Evolutionary conservation across 2,113 vertebrate genomes (phyloP).

Genomic region (Cathartes aura): DNA sequence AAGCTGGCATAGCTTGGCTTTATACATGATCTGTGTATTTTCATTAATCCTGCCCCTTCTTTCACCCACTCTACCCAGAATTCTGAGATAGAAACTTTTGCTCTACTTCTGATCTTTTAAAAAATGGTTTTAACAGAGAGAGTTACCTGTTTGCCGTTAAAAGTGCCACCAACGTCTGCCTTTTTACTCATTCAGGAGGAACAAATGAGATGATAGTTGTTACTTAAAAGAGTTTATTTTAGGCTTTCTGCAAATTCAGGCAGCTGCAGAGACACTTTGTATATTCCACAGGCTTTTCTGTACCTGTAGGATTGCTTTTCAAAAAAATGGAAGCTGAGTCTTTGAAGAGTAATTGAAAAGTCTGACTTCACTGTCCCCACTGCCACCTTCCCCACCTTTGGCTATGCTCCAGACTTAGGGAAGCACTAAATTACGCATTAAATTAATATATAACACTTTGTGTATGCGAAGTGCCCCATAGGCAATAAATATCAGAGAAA

Average conservation of each 20-base stretch:
- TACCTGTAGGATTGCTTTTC: neutral
- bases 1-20: neutral
- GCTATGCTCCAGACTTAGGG: neutral
- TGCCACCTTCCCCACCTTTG: constrained; percentile 9
- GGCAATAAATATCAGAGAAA: neutral
- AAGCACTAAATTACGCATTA: neutral
- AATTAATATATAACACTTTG: neutral
- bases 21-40: neutral
- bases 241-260: neutral
- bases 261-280: neutral
- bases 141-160: neutral
- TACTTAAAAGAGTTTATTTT: neutral
- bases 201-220: neutral
- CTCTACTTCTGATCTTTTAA: neutral
- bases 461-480: neutral
- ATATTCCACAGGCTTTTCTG: neutral
- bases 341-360: neutral
- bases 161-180: neutral
- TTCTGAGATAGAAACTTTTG: neutral
- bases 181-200: neutral
- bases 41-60: neutral
- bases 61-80: neutral
- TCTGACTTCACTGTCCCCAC: neutral
- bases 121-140: neutral
- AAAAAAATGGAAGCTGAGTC: neutral